Conservation (phyloP, 2,797 vertebrate genomes). For the Sebastes wilsoni region DNA sequence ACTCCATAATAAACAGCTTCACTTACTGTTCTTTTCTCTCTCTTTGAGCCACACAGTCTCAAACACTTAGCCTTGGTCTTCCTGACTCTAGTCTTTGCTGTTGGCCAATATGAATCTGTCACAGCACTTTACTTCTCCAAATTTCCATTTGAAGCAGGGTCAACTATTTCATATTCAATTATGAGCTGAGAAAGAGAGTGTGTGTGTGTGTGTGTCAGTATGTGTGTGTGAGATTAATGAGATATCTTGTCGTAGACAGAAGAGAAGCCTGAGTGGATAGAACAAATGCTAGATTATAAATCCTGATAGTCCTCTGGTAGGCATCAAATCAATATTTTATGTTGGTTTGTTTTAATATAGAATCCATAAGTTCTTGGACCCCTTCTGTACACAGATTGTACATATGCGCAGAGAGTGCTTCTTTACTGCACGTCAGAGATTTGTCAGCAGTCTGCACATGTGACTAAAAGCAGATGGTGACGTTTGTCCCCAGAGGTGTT, state of each 20-base stretch:
- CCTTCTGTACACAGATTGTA: background rate
- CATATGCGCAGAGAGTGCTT: background rate
- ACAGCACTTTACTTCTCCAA: constrained; percentile 7
- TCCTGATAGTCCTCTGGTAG: background rate
- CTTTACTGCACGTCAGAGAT: background rate
- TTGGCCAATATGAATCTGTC: constrained; percentile 27
- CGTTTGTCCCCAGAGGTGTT: background rate
- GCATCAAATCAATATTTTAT: background rate
- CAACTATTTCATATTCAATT: background rate
- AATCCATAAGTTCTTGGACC: background rate
- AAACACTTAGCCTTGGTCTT: background rate
- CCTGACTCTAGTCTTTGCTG: constrained; percentile 6
- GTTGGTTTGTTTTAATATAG: background rate
- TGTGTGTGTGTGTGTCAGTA: background rate
- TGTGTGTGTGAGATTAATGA: constrained; percentile 5
- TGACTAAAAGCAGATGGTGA: background rate
- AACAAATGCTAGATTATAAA: background rate
- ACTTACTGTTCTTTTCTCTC: background rate
- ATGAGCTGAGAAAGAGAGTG: background rate
- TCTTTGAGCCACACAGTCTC: background rate
- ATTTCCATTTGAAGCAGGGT: constrained; percentile 2
- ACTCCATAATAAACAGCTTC: too few species aligned
- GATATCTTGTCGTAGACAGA: background rate
- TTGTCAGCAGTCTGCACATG: background rate
- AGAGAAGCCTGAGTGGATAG: background rate